Evolutionary conservation across 2,888 invertebrate species (phyloP), one percentile per base, ranked within the genome.

Genomic region (Pammene fasciana): DNA sequence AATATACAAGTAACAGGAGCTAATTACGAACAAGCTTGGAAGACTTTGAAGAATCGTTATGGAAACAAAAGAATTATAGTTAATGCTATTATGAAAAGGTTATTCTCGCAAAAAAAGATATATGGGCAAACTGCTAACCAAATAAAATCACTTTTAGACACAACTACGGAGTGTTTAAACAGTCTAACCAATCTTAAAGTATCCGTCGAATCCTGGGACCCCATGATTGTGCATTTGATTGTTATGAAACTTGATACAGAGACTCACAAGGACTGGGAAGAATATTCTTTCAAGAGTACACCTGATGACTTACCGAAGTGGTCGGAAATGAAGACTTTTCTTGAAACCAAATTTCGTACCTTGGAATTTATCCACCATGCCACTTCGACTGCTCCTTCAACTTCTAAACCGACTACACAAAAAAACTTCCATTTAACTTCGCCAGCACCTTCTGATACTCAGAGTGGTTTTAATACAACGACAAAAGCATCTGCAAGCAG

Each of bases 81-180:
- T 0, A 75, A 75, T 52, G 56, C 71, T 13, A 13, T 73, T 8
- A 43, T 78, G 9, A 75, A 73, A 60, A 72, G 64, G 67, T 62
- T 76, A 26, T 74, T 77, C 66, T 41, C 43, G 13, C 75, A 74
- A 62, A 73, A 67, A 45, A 75, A 71, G 60, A 56, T 75, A 26
- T 57, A 34, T 0, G 59, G 36, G 8, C 72, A 74, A 56, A 62
- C 74, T 14, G 56, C 75, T 8, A 65, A 11, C 34, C 67, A 70
- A 43, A 68, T 78, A 9, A 77, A 78, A 65, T n/a, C 41, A 36
- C 43, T 78, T 5, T 16, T 78, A 6, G 78, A 78, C 48, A 76
- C 73, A 1, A 78, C 78, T 0, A 70, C 65, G 1, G 76, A 80
- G 55, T 43, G 43, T 13, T 43, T 43, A 5, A 43, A 43, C 43